These are phyloP conservation scores for Abscondita cerata DNA, from an alignment of 2,888 invertebrate genomes.

Conservation along the genomic window DNA sequence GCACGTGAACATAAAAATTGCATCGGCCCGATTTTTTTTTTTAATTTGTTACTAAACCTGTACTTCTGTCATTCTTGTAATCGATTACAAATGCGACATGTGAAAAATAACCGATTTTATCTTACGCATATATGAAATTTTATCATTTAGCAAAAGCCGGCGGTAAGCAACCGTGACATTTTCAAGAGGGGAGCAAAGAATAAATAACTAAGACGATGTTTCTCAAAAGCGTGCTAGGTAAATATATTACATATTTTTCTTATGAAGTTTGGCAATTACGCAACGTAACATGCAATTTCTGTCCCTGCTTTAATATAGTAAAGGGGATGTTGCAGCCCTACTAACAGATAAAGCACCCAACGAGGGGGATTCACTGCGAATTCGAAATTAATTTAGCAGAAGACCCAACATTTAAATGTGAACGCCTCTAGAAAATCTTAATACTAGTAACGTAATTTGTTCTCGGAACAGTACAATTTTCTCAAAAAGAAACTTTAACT, in stretches of 20 bases:
- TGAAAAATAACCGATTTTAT: conserved; percentile 33
- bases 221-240: conserved; percentile 20
- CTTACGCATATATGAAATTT: conserved; percentile 31
- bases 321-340: conserved; percentile 39
- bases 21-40: conserved; percentile 2
- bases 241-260: conserved; percentile 38
- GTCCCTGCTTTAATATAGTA: conserved; percentile 48
- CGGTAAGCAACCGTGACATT: conserved; percentile 14
- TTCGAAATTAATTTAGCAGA: conserved; percentile 54
- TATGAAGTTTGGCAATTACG: conserved; percentile 43
- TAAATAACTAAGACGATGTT: conserved; percentile 15
- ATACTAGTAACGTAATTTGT: conserved; percentile 36
- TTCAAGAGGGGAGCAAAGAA: conserved; percentile 15
- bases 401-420: conserved; percentile 48
- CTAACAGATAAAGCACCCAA: conserved; percentile 38
- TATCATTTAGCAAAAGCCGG: conserved; percentile 18
- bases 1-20: too few species aligned
- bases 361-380: conserved; percentile 46
- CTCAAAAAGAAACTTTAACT: conserved; percentile 16
- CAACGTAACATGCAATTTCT: conserved; percentile 44
- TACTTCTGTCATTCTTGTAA: conserved; percentile 33
- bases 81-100: conserved; percentile 32
- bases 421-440: conserved; percentile 37
- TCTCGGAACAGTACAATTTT: conserved; percentile 34
- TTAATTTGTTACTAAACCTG: conserved; percentile 28